Evolutionary conservation across 2,797 vertebrate genomes (phyloP), one percentile per base, ranked within the genome.

Genomic region (Pteropus rufus): DNA sequence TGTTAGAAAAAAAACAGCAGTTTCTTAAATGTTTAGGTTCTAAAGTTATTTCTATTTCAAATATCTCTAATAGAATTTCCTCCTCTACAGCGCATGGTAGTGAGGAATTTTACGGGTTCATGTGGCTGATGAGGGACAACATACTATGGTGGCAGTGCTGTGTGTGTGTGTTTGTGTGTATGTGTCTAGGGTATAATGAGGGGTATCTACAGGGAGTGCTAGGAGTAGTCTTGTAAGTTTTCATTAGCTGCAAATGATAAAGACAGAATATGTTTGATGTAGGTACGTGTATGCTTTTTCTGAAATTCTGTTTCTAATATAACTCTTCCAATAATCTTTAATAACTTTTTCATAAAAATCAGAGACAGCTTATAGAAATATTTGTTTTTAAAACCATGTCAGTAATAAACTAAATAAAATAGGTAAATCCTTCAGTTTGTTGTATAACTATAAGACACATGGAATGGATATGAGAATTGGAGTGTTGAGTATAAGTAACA

Each of bases 81-180:
- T 79, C 62, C 39, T n/a, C 18, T 31, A 62, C 2, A 21, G 54
- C 21, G 36, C 89, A 93, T 0, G 14, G 54, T 36, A 49, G 83
- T 85, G 90, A 90, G 95, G 44, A 93, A 90, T 93, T 93, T 72
- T 76, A 82, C 81, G 92, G 75, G 44, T 24, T 58, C 65, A 1
- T 36, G 88, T 34, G 72, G 44, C 21, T 58, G 62, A 56, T 5
- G 67, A 21, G 46, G 62, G 8, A 16, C 19, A 52, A n/a, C 21
- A 29, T 14, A 8, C 34, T 11, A 21, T 3, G 15, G 34, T n/a
- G 19, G 36, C 11, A 18, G 21, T 31, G 15, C 1, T 0, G 24
- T 6, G 18, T 10, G 36, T 24, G 26, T 0, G 41, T n/a, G 60
- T 49, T 5, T 12, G 56, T 44, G 54, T 29, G 60, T 21, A 10